Evolutionary conservation across 92 coral and sea anemone genomes (phyloP).

Genomic region (Pocillopora grandis): DNA sequence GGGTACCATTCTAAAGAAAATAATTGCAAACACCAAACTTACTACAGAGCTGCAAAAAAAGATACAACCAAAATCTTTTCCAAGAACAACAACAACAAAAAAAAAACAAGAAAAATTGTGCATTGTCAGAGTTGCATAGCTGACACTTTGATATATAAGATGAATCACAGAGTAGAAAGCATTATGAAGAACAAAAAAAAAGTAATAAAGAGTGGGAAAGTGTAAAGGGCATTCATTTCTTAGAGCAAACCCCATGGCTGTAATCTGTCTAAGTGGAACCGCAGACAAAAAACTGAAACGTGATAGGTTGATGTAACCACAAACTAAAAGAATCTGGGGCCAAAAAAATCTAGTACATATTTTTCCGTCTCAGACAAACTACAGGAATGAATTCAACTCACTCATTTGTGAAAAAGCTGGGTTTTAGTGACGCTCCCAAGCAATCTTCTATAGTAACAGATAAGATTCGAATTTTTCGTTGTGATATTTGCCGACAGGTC

Average conservation of each 20-base stretch:
- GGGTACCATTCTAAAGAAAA: not conserved
- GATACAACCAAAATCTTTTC: too few species aligned
- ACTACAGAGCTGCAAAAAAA: not conserved
- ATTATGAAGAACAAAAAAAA: too few species aligned
- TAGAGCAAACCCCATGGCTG: slow-evolving; percentile 22
- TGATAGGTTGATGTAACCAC: slow-evolving; percentile 45
- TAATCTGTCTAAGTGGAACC: slow-evolving; percentile 34
- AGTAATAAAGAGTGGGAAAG: not conserved
- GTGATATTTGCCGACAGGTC: slow-evolving; percentile 17
- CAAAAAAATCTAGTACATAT: slow-evolving; percentile 20
- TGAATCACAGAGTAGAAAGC: not conserved
- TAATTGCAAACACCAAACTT: not conserved
- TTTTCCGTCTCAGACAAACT: slow-evolving; percentile 21
- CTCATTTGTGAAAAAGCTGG: not conserved
- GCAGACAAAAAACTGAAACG: slow-evolving; percentile 43
- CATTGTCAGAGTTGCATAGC: not conserved
- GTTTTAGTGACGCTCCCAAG: slow-evolving; percentile 12
- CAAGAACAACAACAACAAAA: not conserved
- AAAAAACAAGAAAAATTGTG: not conserved
- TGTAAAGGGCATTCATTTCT: slow-evolving; percentile 33
- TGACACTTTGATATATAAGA: not conserved
- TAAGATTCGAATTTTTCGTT: not conserved
- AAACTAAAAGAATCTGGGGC: slow-evolving; percentile 34
- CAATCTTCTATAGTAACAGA: not conserved
- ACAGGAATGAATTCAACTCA: not conserved